Conservation (phyloP, 30 jellyfish, hydroid and myxozoan genomes). For the Pelagia noctiluca region DNA sequence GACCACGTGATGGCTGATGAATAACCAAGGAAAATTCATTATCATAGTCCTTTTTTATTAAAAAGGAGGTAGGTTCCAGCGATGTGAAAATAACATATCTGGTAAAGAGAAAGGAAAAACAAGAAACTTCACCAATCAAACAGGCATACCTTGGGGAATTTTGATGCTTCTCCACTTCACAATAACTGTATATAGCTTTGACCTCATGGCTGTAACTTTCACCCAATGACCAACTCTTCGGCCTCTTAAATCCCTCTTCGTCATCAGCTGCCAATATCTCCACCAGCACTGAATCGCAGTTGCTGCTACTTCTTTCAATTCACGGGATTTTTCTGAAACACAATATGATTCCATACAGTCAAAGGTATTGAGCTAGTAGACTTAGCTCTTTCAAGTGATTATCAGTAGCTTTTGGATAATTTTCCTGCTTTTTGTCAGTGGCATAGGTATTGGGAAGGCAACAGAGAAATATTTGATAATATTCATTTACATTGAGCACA, state of each 20-base stretch:
- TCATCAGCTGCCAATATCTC: conserved; percentile 32
- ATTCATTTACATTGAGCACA: too few species aligned
- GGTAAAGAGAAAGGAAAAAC: neutral
- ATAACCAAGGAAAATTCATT: neutral
- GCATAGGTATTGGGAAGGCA: too few species aligned
- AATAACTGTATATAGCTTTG: conserved; percentile 24
- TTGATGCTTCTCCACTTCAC: conserved; percentile 31
- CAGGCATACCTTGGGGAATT: conserved; percentile 25
- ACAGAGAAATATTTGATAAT: too few species aligned
- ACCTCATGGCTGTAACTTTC: conserved; percentile 25
- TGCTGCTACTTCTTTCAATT: conserved; percentile 66
- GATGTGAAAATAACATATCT: neutral
- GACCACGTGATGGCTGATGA: too few species aligned
- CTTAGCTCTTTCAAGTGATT: neutral
- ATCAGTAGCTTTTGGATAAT: too few species aligned
- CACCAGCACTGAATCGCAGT: conserved; percentile 82
- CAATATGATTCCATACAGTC: too few species aligned
- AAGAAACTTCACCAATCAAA: neutral
- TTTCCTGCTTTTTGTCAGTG: too few species aligned
- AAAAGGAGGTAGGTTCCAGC: neutral
- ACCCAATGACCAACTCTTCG: conserved; percentile 38
- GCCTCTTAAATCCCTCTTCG: conserved; percentile 30
- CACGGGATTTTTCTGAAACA: conserved; percentile 57
- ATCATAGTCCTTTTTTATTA: neutral
- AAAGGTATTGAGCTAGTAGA: neutral